Evolutionary conservation across 2,113 vertebrate species (phyloP).

Genomic region (Eolophus roseicapilla): DNA sequence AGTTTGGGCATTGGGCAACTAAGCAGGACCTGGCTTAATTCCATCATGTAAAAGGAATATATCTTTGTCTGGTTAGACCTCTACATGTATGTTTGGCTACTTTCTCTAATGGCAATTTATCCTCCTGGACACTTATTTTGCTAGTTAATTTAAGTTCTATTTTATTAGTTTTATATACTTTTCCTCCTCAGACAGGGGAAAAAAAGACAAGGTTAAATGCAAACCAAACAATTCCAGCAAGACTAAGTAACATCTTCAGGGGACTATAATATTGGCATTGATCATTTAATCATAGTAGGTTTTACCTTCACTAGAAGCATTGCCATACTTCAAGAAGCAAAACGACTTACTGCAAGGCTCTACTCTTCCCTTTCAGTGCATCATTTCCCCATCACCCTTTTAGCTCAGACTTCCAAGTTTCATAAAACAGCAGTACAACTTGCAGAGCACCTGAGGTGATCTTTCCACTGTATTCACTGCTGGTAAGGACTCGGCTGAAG

Average conservation of each 20-base stretch:
- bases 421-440: background rate
- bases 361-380: background rate
- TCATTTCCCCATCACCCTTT: background rate
- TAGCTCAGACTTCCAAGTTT: background rate
- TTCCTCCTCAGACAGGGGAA: background rate
- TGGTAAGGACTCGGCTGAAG: background rate
- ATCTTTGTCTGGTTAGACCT: background rate
- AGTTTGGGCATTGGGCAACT: background rate
- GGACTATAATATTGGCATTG: background rate
- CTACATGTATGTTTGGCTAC: background rate
- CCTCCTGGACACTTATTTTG: background rate
- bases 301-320: background rate
- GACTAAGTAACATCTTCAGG: background rate
- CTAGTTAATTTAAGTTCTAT: background rate
- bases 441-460: background rate
- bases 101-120: background rate
- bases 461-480: background rate
- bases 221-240: background rate
- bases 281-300: background rate
- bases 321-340: background rate
- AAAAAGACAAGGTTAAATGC: background rate
- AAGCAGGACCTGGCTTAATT: background rate
- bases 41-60: background rate
- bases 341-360: background rate
- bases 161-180: background rate